A percentile compares a stretch with the other conserved stretches of the same genome.
These are phyloP conservation scores for Mystacides longicornis DNA, from an alignment of 2,888 invertebrate genomes.

Conservation along the genomic window DNA sequence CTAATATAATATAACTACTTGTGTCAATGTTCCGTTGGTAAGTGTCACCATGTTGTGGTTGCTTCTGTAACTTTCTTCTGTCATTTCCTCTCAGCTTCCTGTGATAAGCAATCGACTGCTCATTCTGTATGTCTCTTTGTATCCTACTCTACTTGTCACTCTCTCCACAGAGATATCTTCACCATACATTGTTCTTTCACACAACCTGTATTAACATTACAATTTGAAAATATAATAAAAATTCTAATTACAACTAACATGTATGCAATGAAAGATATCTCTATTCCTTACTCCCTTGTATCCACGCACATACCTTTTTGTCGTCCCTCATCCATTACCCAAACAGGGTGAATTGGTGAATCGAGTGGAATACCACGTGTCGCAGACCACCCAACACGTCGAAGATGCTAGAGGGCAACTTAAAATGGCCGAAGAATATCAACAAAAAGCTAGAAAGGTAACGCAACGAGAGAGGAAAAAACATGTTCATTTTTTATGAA, in stretches of 20 bases:
- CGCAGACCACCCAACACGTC: constrained; percentile 78
- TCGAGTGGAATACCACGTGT: constrained; percentile 90
- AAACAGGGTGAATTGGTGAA: constrained; percentile 89
- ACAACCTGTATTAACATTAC: too few relatives aligned
- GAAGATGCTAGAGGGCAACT: constrained; percentile 73
- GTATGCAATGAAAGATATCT: not conserved
- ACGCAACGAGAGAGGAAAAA: too few relatives aligned
- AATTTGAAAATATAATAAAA: too few relatives aligned
- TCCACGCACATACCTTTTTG: not conserved
- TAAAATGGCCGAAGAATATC: constrained; percentile 71
- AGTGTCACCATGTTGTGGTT: constrained; percentile 11
- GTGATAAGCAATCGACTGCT: constrained; percentile 3
- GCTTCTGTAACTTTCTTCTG: constrained; percentile 12
- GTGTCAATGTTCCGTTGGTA: constrained; percentile 6
- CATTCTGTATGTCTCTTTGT: not conserved
- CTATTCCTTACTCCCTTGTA: constrained; percentile 10
- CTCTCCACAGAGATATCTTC: too few relatives aligned
- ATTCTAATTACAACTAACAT: not conserved
- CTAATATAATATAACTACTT: not conserved
- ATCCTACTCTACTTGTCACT: not conserved
- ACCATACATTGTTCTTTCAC: too few relatives aligned
- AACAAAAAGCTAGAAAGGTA: constrained; percentile 86
- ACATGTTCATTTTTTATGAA: too few relatives aligned
- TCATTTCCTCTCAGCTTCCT: not conserved
- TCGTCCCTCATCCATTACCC: constrained; percentile 33